phyloP scores from a whole-genome alignment of 2,888 invertebrate species.

The Matsumyia berberina region DNA sequence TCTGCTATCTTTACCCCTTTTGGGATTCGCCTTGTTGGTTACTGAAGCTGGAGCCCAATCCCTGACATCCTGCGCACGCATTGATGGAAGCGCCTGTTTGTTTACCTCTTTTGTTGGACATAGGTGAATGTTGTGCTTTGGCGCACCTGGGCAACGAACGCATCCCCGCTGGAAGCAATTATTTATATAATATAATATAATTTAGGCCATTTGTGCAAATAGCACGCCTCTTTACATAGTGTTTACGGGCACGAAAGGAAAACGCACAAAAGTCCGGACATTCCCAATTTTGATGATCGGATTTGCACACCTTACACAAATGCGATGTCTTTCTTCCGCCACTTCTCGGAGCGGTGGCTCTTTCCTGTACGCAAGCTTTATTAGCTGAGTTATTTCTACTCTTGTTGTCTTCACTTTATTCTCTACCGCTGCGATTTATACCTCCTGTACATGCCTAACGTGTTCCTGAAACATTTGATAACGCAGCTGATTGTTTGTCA shows the following conservation, averaged over 20 bases:
- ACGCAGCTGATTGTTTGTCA: slow-evolving; percentile 10
- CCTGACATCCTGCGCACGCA: background rate
- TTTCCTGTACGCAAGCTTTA: background rate
- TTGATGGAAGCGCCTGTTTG: background rate
- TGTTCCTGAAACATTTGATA: background rate
- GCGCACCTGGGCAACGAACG: slow-evolving; percentile 5
- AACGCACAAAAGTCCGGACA: background rate
- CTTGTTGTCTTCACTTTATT: background rate
- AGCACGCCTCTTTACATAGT: background rate
- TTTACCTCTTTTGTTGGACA: background rate
- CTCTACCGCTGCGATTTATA: slow-evolving; percentile 7
- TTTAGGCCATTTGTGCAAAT: slow-evolving; percentile 10
- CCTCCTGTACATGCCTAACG: background rate
- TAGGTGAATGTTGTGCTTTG: slow-evolving; percentile 8
- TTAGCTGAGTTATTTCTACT: too few species aligned
- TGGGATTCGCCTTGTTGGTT: background rate
- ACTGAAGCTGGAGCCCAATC: background rate
- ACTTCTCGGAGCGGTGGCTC: background rate
- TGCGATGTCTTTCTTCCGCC: background rate
- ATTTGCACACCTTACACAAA: background rate
- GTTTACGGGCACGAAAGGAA: background rate
- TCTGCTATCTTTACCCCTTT: too few species aligned
- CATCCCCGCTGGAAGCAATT: slow-evolving; percentile 8
- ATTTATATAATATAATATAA: background rate
- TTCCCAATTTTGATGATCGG: background rate